Percentiles rank a stretch among this genome's conserved stretches.
Conservation (phyloP, 1,140 invertebrate genomes). For the Ceratosolen solmsi region DNA sequence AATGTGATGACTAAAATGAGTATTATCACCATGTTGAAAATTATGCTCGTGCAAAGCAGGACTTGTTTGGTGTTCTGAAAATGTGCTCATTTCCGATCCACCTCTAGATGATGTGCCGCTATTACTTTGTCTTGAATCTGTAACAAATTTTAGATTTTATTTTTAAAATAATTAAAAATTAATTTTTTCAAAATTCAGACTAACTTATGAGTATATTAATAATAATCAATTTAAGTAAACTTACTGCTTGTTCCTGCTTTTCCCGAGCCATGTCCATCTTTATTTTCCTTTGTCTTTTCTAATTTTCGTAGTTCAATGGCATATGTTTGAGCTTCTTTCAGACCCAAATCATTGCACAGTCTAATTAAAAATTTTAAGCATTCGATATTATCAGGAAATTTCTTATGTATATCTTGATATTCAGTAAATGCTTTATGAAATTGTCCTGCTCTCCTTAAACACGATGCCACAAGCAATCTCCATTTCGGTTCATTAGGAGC, state of each 20-base stretch:
- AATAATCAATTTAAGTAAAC: slow-evolving; percentile 4
- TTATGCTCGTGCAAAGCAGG: slow-evolving; percentile 59
- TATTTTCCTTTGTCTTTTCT: slow-evolving; percentile 85
- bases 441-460: slow-evolving; percentile 86
- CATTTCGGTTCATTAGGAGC: slow-evolving; percentile 90
- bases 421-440: slow-evolving; percentile 87
- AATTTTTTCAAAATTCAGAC: not conserved
- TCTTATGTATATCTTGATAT: slow-evolving; percentile 85
- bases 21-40: slow-evolving; percentile 57
- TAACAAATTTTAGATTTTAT: not conserved
- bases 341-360: slow-evolving; percentile 86
- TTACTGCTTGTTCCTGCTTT: slow-evolving; percentile 71
- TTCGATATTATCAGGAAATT: slow-evolving; percentile 90
- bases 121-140: slow-evolving; percentile 74
- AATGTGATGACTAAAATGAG: slow-evolving; percentile 50
- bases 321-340: slow-evolving; percentile 87
- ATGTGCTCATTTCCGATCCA: slow-evolving; percentile 74
- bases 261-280: slow-evolving; percentile 76
- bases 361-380: slow-evolving; percentile 90
- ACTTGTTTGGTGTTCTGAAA: slow-evolving; percentile 70
- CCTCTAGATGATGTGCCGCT: slow-evolving; percentile 76
- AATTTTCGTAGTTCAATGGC: slow-evolving; percentile 85
- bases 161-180: not conserved
- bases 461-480: slow-evolving; percentile 88
- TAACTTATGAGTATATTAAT: too few species aligned